Evolutionary conservation across 1,140 invertebrate genomes (phyloP).

Genomic region (Brachionus koreanus): DNA sequence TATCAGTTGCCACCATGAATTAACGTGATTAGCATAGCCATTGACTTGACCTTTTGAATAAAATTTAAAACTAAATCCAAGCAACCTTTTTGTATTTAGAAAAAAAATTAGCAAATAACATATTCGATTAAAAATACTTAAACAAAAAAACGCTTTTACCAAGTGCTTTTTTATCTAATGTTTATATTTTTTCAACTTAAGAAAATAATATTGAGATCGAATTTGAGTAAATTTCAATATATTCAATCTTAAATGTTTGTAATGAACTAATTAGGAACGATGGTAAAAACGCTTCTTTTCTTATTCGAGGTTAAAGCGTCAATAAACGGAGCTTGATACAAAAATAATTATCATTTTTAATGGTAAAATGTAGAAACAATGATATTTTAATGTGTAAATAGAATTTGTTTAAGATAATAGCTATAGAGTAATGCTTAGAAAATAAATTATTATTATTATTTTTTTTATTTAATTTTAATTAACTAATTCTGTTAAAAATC

Average conservation of each 20-base stretch:
- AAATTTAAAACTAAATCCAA: too few species aligned
- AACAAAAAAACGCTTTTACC: neutral
- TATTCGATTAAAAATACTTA: neutral
- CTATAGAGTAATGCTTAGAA: neutral
- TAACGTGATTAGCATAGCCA: too few species aligned
- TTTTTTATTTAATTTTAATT: neutral
- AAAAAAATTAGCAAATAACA: neutral
- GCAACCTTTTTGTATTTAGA: too few species aligned
- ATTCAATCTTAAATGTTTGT: neutral
- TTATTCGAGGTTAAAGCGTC: neutral
- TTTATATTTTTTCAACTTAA: neutral
- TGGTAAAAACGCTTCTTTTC: neutral
- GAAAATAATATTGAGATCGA: neutral
- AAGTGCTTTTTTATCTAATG: neutral
- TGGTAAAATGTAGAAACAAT: neutral
- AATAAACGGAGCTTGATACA: neutral
- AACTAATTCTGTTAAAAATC: conserved; percentile 1
- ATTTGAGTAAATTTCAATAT: neutral
- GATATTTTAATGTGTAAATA: neutral
- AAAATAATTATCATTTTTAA: neutral
- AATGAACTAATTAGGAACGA: neutral
- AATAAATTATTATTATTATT: neutral
- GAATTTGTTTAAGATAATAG: too few species aligned
- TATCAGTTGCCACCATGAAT: too few species aligned
- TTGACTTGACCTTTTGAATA: too few species aligned